A percentile compares a stretch with the other conserved stretches of the same genome.
These are phyloP conservation scores for Ambastaia sidthimunki DNA, from an alignment of 2,797 vertebrate species.

Conservation along the genomic window DNA sequence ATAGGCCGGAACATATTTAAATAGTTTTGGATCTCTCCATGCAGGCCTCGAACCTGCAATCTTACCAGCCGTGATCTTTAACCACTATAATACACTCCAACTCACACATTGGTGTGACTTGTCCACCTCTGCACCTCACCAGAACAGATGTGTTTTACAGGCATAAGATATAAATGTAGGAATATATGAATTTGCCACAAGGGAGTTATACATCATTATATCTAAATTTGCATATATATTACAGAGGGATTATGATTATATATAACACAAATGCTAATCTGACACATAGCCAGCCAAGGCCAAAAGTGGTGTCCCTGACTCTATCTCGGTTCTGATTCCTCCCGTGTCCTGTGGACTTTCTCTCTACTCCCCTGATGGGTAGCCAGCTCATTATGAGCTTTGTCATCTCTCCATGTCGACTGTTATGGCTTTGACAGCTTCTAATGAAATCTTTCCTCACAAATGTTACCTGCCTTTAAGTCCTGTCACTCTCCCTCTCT, in stretches of 20 bases:
- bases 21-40: not conserved
- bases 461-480: constrained; percentile 64
- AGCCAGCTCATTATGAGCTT: constrained; percentile 60
- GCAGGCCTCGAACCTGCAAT: not conserved
- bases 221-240: constrained; percentile 18
- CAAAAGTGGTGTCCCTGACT: not conserved
- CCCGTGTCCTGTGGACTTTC: constrained; percentile 3
- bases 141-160: not conserved
- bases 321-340: constrained; percentile 4
- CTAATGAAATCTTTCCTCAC: constrained; percentile 60
- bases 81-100: not conserved
- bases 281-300: constrained; percentile 1
- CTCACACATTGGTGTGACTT: not conserved
- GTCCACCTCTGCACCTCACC: not conserved
- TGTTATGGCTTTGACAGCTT: constrained; percentile 66
- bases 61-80: not conserved
- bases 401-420: constrained; percentile 56
- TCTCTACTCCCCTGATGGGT: constrained; percentile 29
- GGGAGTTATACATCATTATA: not conserved
- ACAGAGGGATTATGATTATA: not conserved
- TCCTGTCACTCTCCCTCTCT: constrained; percentile 62
- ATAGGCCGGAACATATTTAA: not conserved
- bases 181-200: not conserved
- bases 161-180: not conserved
- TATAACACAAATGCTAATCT: not conserved